phyloP scores from a whole-genome alignment of 2,888 invertebrate genomes.

The Cheilosia vernalis region DNA sequence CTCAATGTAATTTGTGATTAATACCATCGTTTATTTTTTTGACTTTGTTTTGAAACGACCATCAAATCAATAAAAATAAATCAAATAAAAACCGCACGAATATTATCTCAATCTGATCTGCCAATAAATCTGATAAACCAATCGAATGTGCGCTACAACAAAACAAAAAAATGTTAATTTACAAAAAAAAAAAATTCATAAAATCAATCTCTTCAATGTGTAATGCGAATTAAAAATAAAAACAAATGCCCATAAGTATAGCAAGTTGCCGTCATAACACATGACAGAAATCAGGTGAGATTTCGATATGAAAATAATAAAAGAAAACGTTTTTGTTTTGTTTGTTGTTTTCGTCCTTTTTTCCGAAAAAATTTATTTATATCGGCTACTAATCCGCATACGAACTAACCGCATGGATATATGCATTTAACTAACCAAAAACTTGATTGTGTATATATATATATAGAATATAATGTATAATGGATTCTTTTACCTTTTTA shows the following conservation, averaged over 20 bases:
- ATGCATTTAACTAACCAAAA: constrained; percentile 47
- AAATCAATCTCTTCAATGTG: constrained; percentile 42
- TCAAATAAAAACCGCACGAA: constrained; percentile 42
- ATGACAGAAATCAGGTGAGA: constrained; percentile 79
- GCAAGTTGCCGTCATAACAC: constrained; percentile 79
- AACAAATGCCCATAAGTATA: constrained; percentile 76
- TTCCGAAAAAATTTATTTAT: constrained; percentile 19
- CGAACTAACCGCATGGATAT: constrained; percentile 65
- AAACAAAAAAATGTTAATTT: constrained; percentile 21
- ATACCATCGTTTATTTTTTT: constrained; percentile 72
- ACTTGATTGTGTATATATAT: constrained; percentile 61
- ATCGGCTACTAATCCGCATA: constrained; percentile 62
- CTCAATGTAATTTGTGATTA: constrained; percentile 67
- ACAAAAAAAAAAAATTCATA: constrained; percentile 15
- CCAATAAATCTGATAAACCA: constrained; percentile 29
- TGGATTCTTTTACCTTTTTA: constrained; percentile 16
- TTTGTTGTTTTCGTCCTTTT: constrained; percentile 33
- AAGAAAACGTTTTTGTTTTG: constrained; percentile 48
- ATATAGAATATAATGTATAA: constrained; percentile 3
- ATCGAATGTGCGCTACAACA: constrained; percentile 57
- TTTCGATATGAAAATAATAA: constrained; percentile 45
- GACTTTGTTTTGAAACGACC: constrained; percentile 58
- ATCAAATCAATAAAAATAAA: constrained; percentile 38
- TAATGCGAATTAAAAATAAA: constrained; percentile 70
- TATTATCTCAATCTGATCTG: constrained; percentile 53